Evolutionary conservation across 1,140 invertebrate species (phyloP).

Genomic region (Zaprionus gabonicus): DNA sequence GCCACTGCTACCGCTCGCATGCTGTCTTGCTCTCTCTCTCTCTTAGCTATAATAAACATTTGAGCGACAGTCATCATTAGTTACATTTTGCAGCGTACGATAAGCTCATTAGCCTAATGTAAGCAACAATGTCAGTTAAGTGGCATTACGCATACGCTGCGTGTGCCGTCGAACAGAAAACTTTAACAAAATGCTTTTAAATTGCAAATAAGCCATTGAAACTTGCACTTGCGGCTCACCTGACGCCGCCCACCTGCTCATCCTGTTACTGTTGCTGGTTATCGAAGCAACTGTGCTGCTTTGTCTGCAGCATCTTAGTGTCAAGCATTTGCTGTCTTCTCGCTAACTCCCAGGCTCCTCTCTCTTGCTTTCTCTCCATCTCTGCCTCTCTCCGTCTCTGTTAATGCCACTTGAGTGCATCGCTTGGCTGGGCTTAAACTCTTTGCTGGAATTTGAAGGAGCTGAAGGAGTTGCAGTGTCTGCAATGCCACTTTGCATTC

Average conservation of each 20-base stretch:
- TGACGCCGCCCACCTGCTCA: slow-evolving; percentile 2
- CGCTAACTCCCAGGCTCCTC: background rate
- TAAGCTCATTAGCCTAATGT: slow-evolving; percentile 71
- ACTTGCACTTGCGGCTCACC: slow-evolving; percentile 41
- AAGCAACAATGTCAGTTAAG: slow-evolving; percentile 64
- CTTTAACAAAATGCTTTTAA: slow-evolving; percentile 54
- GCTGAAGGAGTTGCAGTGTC: slow-evolving; percentile 33
- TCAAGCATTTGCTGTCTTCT: slow-evolving; percentile 4
- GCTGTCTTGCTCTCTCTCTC: background rate
- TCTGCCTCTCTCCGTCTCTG: slow-evolving; percentile 29
- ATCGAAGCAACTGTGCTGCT: slow-evolving; percentile 15
- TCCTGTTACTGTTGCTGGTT: background rate
- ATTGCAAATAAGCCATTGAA: slow-evolving; percentile 66
- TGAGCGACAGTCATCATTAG: slow-evolving; percentile 56
- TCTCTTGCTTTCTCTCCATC: slow-evolving; percentile 10
- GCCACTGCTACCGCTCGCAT: slow-evolving; percentile 1
- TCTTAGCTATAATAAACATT: slow-evolving; percentile 25
- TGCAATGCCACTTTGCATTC: slow-evolving; percentile 70
- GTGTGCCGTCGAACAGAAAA: slow-evolving; percentile 7
- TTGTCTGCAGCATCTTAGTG: slow-evolving; percentile 29
- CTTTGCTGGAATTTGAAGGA: slow-evolving; percentile 69
- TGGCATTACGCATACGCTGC: slow-evolving; percentile 55
- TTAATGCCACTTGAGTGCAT: slow-evolving; percentile 73
- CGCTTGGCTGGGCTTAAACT: slow-evolving; percentile 77
- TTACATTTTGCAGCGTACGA: slow-evolving; percentile 45